These are phyloP conservation scores for Tympanoctomys barrerae DNA, from an alignment of 2,797 vertebrate genomes.

Conservation along the genomic window DNA sequence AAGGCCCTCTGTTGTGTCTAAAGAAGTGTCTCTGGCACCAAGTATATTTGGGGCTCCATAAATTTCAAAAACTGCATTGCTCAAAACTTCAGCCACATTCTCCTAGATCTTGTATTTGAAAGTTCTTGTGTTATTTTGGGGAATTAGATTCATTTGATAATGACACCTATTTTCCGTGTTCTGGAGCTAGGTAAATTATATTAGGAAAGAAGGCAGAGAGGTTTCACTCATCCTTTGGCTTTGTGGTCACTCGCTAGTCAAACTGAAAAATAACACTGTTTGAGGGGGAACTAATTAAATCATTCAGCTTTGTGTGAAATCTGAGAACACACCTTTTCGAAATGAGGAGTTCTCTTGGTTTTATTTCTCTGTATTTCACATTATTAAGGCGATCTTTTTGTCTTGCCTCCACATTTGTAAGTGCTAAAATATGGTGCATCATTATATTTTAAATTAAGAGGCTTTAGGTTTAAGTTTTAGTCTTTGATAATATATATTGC, in stretches of 20 bases:
- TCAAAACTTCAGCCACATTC: slow-evolving; percentile 38
- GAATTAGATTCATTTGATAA: slow-evolving; percentile 70
- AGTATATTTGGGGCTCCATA: background rate
- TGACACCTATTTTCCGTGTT: slow-evolving; percentile 68
- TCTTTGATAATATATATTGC: slow-evolving; percentile 10
- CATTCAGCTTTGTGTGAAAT: slow-evolving; percentile 28
- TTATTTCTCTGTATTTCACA: background rate
- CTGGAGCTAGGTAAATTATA: slow-evolving; percentile 57
- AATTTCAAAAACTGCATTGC: slow-evolving; percentile 55
- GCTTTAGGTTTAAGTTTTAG: background rate
- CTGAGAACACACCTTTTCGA: background rate
- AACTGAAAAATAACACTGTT: slow-evolving; percentile 45
- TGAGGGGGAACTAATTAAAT: slow-evolving; percentile 42
- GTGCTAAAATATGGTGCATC: background rate
- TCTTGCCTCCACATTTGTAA: background rate
- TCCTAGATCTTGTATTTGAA: slow-evolving; percentile 58
- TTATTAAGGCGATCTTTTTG: background rate
- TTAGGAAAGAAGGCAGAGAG: slow-evolving; percentile 55
- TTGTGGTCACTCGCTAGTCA: slow-evolving; percentile 17
- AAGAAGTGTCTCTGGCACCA: background rate
- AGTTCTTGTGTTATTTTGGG: slow-evolving; percentile 52
- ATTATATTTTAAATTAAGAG: slow-evolving; percentile 34
- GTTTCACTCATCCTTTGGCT: slow-evolving; percentile 67
- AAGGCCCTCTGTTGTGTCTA: background rate
- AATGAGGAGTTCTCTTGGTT: slow-evolving; percentile 25